Conservation (phyloP, 2,797 vertebrate genomes). For the Bradypodion pumilum region DNA sequence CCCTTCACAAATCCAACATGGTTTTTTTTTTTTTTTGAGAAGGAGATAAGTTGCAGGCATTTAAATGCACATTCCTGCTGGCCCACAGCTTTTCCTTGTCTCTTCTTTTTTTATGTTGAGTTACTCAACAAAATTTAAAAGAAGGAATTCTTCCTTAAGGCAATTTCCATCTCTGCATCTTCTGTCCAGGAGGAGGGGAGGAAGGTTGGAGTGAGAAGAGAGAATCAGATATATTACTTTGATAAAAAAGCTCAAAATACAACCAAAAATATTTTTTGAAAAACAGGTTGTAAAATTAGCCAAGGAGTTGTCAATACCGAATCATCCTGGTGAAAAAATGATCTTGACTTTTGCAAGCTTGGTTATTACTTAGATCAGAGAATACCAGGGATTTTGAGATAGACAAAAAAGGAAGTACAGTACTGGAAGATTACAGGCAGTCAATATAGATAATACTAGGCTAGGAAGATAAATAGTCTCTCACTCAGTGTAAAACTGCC, state of each 20-base stretch:
- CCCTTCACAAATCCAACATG: conserved; percentile 61
- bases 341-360: too few relatives aligned
- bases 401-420: too few relatives aligned
- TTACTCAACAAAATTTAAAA: conserved; percentile 43
- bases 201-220: neutral
- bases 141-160: conserved; percentile 28
- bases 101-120: neutral
- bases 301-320: too few relatives aligned
- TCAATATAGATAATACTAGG: too few relatives aligned
- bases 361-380: too few relatives aligned
- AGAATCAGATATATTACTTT: neutral
- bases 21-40: conserved; percentile 59
- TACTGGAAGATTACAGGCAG: too few relatives aligned
- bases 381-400: too few relatives aligned
- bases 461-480: too few relatives aligned
- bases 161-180: neutral
- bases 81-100: neutral
- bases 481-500: too few relatives aligned
- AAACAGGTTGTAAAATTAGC: neutral
- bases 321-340: too few relatives aligned
- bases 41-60: conserved; percentile 59
- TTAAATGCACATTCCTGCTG: conserved; percentile 49
- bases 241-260: neutral
- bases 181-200: neutral
- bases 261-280: neutral